A percentile compares a stretch with the other conserved stretches of the same genome.
Evolutionary conservation across 2,113 vertebrate genomes (phyloP).

Genomic region (Oostethus manadensis): DNA sequence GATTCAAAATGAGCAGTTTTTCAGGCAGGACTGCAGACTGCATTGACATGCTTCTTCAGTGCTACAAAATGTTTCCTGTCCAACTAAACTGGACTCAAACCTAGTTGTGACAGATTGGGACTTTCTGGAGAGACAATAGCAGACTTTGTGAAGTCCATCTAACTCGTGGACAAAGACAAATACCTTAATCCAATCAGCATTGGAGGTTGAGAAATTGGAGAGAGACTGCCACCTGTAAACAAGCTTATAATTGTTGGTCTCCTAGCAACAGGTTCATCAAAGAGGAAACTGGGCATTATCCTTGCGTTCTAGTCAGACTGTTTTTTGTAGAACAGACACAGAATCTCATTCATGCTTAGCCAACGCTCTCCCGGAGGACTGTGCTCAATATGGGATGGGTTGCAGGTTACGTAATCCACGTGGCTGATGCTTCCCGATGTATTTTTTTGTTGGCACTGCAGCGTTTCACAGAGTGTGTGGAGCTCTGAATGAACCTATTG

Average conservation of each 20-base stretch:
- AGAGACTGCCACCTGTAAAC: slow-evolving; percentile 16
- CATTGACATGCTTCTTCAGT: not conserved
- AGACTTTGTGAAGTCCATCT: not conserved
- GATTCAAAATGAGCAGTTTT: not conserved
- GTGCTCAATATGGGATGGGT: slow-evolving; percentile 27
- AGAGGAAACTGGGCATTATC: not conserved
- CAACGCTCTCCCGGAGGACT: slow-evolving; percentile 1
- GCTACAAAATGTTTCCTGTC: slow-evolving; percentile 18
- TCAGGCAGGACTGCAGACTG: not conserved
- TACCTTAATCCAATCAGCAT: slow-evolving; percentile 43
- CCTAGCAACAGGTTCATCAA: not conserved
- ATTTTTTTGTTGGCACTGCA: slow-evolving; percentile 23
- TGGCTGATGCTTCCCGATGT: slow-evolving; percentile 48
- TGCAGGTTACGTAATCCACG: slow-evolving; percentile 33
- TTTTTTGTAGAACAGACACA: not conserved
- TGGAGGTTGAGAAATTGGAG: slow-evolving; percentile 14
- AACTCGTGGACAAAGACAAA: slow-evolving; percentile 36
- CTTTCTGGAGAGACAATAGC: slow-evolving; percentile 18
- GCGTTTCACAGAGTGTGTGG: slow-evolving; percentile 35
- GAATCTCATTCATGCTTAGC: not conserved
- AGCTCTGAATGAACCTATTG: slow-evolving; percentile 44
- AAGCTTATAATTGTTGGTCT: slow-evolving; percentile 23
- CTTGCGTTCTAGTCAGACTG: not conserved
- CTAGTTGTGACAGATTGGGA: slow-evolving; percentile 19
- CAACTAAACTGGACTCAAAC: slow-evolving; percentile 35